Base-by-base conservation (phyloP, 2,113 vertebrate species). In the Opisthocomus hoazin region DNA sequence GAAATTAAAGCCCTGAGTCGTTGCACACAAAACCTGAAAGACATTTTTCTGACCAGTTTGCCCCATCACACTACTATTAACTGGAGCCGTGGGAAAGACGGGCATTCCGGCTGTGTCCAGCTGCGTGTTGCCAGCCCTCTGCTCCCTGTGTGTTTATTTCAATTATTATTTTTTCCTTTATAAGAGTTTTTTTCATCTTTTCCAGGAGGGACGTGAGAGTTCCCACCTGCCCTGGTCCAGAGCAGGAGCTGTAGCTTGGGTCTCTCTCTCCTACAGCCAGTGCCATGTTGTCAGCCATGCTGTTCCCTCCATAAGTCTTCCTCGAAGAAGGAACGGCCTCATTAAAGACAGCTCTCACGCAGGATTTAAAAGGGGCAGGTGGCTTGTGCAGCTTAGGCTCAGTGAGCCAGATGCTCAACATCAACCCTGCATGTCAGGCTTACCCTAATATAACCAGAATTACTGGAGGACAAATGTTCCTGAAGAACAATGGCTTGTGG, bases 61-160 rank as follows among this genome's bases (percentile, higher is more conserved):
- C 34, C 68, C 39, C 23, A 48, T 45, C 39, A 57, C 36, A 27
- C 12, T 11, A 22, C 14, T 36, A 11, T 37, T 50, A 63, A 34
- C 26, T 23, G 27, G 32, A 93, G 51, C 10, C 21, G 32, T 13
- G 48, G 61, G 46, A 73, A 68, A 88, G 15, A 17, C 0, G 0
- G 30, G 41, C 37, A 32, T 66, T 71, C 54, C 48, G 81, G 27
- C 32, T 41, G 29, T 2, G 3, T 24, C 26, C 58, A 81, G 30
- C 32, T 34, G n/a, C 15, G 12, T 2, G 2, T 9, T 0, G 0
- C 23, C 43, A 71, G n/a, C 34, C 19, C 12, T 30, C 34, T 73
- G 16, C 58, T 64, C n/a, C 21, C 37, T 65, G 21, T 1, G 0
- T 27, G 2, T 23, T 58, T 13, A 74, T 56, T 65, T 73, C 21